A percentile compares a stretch with the other conserved stretches of the same genome.
phyloP scores from a whole-genome alignment of 30 jellyfish, hydroid and myxozoan genomes.

The Hydractinia echinata region DNA sequence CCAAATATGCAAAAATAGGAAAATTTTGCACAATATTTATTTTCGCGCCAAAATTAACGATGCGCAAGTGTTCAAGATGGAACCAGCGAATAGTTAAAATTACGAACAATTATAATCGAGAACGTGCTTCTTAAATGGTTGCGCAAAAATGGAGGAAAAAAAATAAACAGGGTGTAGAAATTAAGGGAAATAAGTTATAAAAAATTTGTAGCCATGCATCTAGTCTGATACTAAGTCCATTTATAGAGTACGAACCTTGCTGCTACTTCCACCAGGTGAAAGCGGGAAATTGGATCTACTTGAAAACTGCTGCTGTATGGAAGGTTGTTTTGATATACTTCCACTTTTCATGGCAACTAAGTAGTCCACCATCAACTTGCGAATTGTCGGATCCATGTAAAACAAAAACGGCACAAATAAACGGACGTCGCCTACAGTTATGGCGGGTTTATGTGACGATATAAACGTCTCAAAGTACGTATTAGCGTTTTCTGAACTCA shows the following conservation, averaged over 20 bases:
- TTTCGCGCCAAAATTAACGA: no score
- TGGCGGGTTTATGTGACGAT: constrained; percentile 60
- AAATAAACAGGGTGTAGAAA: background rate
- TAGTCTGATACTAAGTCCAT: background rate
- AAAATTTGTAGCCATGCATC: background rate
- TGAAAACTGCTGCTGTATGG: constrained; percentile 26
- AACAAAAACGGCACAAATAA: constrained; percentile 69
- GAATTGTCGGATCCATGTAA: constrained; percentile 78
- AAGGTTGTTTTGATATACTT: constrained; percentile 48
- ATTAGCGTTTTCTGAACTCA: constrained; percentile 61
- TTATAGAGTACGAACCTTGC: constrained; percentile 22
- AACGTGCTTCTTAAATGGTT: background rate
- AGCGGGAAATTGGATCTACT: constrained; percentile 14
- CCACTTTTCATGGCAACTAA: constrained; percentile 70
- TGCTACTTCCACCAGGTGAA: constrained; percentile 15
- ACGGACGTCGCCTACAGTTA: constrained; percentile 77
- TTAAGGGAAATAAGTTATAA: background rate
- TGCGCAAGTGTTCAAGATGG: no score
- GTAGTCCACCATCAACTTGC: constrained; percentile 73
- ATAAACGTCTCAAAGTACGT: constrained; percentile 75
- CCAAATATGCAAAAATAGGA: no score
- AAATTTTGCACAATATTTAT: no score
- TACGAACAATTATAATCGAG: no score
- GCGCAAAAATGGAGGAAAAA: background rate
- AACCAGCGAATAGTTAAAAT: no score